Percentiles rank a stretch among this genome's conserved stretches.
Conservation (phyloP, 2,113 vertebrate genomes). For the Neomonachus schauinslandi region DNA sequence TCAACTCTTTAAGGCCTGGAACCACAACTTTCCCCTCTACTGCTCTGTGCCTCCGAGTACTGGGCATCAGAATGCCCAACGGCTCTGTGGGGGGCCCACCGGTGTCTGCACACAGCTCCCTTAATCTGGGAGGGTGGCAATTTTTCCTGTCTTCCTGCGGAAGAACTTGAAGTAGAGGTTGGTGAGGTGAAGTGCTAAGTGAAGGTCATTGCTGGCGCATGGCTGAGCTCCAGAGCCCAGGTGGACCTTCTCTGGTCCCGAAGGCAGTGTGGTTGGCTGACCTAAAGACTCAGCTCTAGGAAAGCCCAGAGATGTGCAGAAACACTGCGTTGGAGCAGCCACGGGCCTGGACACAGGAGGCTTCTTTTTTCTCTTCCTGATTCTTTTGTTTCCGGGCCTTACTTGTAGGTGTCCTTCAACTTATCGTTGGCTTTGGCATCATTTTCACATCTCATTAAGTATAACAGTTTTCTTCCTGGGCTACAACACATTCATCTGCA, state of each 20-base stretch:
- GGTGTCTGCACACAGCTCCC: background rate
- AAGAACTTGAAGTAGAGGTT: background rate
- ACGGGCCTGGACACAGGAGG: rapidly evolving
- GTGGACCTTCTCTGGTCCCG: background rate
- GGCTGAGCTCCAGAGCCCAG: background rate
- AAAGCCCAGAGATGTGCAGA: background rate
- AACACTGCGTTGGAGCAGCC: rapidly evolving
- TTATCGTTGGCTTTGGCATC: rapidly evolving
- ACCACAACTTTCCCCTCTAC: background rate
- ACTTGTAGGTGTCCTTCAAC: background rate
- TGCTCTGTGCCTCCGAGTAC: background rate
- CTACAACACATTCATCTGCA: background rate
- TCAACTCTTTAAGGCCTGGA: background rate
- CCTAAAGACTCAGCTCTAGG: background rate
- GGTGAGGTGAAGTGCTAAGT: background rate
- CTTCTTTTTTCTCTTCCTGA: background rate
- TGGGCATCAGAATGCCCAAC: background rate
- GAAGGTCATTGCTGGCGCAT: rapidly evolving
- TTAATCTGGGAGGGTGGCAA: background rate
- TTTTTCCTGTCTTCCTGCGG: background rate
- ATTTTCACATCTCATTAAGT: background rate
- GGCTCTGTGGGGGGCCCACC: background rate
- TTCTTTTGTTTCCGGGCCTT: background rate
- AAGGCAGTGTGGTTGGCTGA: background rate
- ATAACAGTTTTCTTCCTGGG: background rate